These are phyloP conservation scores for Dryas iulia DNA, from an alignment of 1,140 invertebrate genomes.

Conservation along the genomic window DNA sequence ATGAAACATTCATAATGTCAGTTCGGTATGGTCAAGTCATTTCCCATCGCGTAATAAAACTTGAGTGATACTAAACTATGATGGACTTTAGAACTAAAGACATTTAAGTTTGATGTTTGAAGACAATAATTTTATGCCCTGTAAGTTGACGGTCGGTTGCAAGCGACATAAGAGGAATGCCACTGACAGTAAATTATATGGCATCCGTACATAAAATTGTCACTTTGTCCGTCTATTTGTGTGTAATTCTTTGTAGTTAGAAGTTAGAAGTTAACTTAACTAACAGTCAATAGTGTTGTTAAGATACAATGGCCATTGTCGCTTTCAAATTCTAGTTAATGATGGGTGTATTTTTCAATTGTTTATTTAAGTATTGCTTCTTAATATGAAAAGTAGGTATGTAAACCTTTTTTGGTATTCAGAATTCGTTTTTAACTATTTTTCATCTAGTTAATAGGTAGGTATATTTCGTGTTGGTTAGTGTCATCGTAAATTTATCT, in stretches of 20 bases:
- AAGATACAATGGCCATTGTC: neutral
- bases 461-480: no score
- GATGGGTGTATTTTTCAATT: neutral
- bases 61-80: slow-evolving; percentile 1
- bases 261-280: neutral
- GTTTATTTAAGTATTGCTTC: no score
- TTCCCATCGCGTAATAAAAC: neutral
- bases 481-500: no score
- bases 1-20: neutral
- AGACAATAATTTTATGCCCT: slow-evolving; percentile 4
- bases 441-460: no score
- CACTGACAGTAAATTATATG: neutral
- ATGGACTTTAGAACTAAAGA: slow-evolving; percentile 8
- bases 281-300: neutral
- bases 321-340: neutral
- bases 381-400: no score
- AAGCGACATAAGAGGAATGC: neutral
- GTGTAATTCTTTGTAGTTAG: slow-evolving; percentile 5
- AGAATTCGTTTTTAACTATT: no score
- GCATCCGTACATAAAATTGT: slow-evolving; percentile 11
- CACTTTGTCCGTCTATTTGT: neutral
- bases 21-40: neutral
- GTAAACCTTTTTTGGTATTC: no score
- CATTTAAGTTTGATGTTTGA: neutral
- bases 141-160: neutral